Base-by-base conservation (phyloP, 2,797 vertebrate genomes). In the Buphagus erythrorhynchus region DNA sequence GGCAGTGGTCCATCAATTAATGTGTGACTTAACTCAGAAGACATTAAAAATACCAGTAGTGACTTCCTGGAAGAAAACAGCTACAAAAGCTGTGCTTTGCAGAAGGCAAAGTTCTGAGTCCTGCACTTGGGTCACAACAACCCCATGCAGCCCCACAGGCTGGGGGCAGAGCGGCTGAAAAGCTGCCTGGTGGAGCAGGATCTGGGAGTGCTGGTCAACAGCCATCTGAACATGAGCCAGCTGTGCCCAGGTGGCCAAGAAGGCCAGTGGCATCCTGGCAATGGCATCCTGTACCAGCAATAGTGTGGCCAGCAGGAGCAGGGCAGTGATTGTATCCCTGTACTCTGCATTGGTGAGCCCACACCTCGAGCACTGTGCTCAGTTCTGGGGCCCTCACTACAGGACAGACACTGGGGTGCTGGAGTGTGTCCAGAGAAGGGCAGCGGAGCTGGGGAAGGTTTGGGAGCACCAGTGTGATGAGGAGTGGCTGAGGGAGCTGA, bases 331-430 rank as follows among this genome's bases (percentile, higher is more conserved):
- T 25, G 28, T 43, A 4, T 11, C 20, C 19, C n/a, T 25, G 24
- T 15, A 8, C 58, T 28, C 7, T 0, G 36, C 36, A 17, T 2
- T 61, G 46, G 6, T 12, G 16, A 38, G 16, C 19, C 33, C 28
- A 13, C 46, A 29, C 13, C 54, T 43, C 1, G 0, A 49, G 8
- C 24, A 0, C 28, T 11, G 36, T 28, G 51, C 1, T 7, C 42
- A 7, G 22, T 11, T 72, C 13, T 42, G 21, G 21, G 57, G 25
- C 4, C 4, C 18, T 24, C 58, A 43, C 18, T 11, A 10, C 49
- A 16, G 17, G 46, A 29, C 3, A 14, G 25, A 28, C 42, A 42
- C 5, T 55, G 42, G 55, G 26, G 16, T 1, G 36, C 28, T n/a
- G 28, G 16, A 12, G 7, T 2, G 1, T 2, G n/a, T 33, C 28